Evolutionary conservation across 2,888 invertebrate species (phyloP), one percentile per base, ranked within the genome.

Genomic region (Acronicta psi): DNA sequence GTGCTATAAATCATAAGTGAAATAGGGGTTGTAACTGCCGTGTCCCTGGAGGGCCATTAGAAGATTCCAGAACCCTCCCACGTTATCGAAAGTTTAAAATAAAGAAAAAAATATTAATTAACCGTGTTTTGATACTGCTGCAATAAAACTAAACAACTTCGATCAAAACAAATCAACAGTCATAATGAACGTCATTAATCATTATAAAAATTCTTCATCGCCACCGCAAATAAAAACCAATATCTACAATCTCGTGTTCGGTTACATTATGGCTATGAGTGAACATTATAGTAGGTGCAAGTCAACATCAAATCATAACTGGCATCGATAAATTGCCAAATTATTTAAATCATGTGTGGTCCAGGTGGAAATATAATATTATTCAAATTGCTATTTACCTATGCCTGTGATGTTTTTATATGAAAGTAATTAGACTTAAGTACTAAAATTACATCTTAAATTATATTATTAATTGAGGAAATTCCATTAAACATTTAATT

Each of bases 261-360:
- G 75, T 81, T 82, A 82, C 81, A 78, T 77, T 75, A 82, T 79
- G 71, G 70, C 63, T 77, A 77, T 79, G 69, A 69, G 62, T 65
- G 65, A 74, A 57, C 66, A 76, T 81, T 79, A 77, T 70, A 76
- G 75, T 79, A 79, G 78, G 73, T 80, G 78, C 77, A 78, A 82
- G 75, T 79, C 76, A 78, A 79, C 84, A 82, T 83, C 79, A 83
- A 84, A 88, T 87, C 81, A 83, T 84, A 83, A 73, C 79, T 79
- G 78, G 79, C 79, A 82, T 84, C 83, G 79, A 88, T 82, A 87
- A 87, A 90, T 87, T 82, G 86, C 73, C 76, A 82, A 87, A 89
- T 89, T 89, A 89, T 91, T 90, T 82, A 87, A 90, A 90, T 89
- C 75, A 79, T 61, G 84, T 84, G 83, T 82, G 82, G 83, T 82